A percentile compares a stretch with the other conserved stretches of the same genome.
These are phyloP conservation scores for Xiphias gladius DNA, from an alignment of 2,113 vertebrate genomes.

Conservation along the genomic window DNA sequence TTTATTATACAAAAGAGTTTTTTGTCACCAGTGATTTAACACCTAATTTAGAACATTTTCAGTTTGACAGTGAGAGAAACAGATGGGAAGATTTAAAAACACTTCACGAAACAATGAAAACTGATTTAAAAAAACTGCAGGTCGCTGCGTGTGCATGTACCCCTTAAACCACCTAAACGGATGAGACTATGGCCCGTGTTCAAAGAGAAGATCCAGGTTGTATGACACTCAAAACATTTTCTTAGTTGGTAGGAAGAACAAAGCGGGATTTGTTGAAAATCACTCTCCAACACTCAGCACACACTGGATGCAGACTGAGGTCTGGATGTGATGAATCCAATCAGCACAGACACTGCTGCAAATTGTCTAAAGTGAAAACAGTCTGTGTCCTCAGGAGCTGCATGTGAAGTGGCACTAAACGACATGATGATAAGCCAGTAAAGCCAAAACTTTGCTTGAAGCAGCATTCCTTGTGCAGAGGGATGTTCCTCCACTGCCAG, in stretches of 20 bases:
- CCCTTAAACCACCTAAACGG: neutral
- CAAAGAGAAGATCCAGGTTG: neutral
- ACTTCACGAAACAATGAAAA: neutral
- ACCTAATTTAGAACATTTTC: neutral
- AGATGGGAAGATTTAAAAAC: neutral
- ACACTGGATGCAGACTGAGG: conserved; percentile 5
- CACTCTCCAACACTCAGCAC: conserved; percentile 8
- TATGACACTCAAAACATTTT: neutral
- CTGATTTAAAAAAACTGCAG: neutral
- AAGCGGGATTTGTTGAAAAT: conserved; percentile 29
- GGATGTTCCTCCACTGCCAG: conserved; percentile 26
- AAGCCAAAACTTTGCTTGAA: conserved; percentile 13
- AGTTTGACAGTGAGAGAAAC: neutral
- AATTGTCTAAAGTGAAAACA: conserved; percentile 28
- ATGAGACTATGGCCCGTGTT: neutral
- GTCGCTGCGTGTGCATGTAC: neutral
- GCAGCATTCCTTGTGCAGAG: conserved; percentile 23
- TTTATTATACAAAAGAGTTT: neutral
- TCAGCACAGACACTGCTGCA: conserved; percentile 32
- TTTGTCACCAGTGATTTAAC: neutral
- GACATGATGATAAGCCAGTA: conserved; percentile 24
- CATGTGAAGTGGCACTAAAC: conserved; percentile 46
- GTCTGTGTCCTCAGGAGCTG: conserved; percentile 26
- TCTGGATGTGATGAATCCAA: conserved; percentile 29
- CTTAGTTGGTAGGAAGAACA: neutral